Evolutionary conservation across 2,113 vertebrate species (phyloP).

Genomic region (Bombycilla garrulus): DNA sequence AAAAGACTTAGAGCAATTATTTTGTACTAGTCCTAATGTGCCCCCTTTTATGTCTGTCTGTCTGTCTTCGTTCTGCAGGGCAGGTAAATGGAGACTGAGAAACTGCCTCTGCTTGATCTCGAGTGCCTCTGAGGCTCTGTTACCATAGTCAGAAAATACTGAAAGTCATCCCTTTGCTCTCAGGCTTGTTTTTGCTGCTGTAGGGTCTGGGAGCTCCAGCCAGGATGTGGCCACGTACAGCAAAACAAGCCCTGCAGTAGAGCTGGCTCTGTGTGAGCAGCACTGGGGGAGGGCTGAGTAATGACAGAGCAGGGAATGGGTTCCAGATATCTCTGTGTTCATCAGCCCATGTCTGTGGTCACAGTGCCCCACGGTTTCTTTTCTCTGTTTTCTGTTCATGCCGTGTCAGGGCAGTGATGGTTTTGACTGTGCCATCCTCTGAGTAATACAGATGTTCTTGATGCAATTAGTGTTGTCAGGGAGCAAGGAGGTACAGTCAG

Average conservation of each 20-base stretch:
- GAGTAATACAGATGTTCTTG: conserved; percentile 3
- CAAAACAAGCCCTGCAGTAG: neutral
- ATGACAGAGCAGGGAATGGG: neutral
- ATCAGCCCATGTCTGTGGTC: neutral
- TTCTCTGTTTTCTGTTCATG: neutral
- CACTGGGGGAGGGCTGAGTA: conserved; percentile 6
- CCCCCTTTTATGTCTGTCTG: neutral
- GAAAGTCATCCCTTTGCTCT: conserved; percentile 4
- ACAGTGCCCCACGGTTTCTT: neutral
- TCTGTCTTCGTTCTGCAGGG: neutral
- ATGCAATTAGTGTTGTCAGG: conserved; percentile 19
- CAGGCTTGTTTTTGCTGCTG: neutral
- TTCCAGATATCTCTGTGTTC: neutral
- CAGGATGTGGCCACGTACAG: neutral
- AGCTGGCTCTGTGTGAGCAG: neutral
- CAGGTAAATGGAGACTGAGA: neutral
- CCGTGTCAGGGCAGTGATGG: neutral
- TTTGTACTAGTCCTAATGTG: neutral
- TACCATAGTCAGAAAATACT: neutral
- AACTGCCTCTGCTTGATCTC: conserved; percentile 19
- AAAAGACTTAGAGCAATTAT: conserved; percentile 11
- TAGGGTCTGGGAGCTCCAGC: neutral
- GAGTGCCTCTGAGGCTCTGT: neutral
- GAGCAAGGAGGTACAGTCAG: neutral
- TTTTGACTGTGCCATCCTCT: neutral